phyloP scores from a whole-genome alignment of 2,797 vertebrate genomes.

The Crocidura indochinensis region DNA sequence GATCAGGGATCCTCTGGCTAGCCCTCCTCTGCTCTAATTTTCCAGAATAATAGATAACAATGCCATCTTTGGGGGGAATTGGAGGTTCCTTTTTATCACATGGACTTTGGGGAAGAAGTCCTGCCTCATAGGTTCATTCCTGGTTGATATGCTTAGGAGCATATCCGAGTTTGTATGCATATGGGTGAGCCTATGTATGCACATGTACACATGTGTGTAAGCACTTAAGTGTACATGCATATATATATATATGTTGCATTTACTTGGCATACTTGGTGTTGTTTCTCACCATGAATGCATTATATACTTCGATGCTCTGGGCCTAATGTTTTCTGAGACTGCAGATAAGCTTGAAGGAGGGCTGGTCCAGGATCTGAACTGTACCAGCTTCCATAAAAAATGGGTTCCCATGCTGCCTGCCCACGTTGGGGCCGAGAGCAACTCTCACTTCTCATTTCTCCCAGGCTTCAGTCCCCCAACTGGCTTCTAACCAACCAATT shows the following conservation, averaged over 20 bases:
- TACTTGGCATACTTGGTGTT: slow-evolving; percentile 78
- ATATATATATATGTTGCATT: not conserved
- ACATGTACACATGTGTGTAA: no score
- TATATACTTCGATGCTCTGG: slow-evolving; percentile 38
- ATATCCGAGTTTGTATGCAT: no score
- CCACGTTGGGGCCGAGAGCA: accelerated
- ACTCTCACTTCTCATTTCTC: not conserved
- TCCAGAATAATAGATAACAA: slow-evolving; percentile 17
- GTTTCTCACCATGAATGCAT: slow-evolving; percentile 61
- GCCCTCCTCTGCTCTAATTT: not conserved
- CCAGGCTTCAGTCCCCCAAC: not conserved
- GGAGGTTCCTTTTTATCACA: slow-evolving; percentile 73
- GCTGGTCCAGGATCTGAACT: not conserved
- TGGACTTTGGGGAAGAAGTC: slow-evolving; percentile 75
- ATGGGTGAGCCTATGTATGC: no score
- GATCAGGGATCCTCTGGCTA: not conserved
- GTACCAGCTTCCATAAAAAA: not conserved
- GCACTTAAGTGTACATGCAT: no score
- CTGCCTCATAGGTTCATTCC: slow-evolving; percentile 68
- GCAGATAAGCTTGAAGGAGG: slow-evolving; percentile 1
- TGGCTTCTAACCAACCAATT: not conserved
- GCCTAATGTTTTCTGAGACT: not conserved
- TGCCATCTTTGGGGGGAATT: slow-evolving; percentile 61
- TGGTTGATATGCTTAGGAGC: not conserved
- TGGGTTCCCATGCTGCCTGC: not conserved